A percentile compares a stretch with the other conserved stretches of the same genome.
Evolutionary conservation across 2,888 invertebrate genomes (phyloP).

Genomic region (Idaea aversata): DNA sequence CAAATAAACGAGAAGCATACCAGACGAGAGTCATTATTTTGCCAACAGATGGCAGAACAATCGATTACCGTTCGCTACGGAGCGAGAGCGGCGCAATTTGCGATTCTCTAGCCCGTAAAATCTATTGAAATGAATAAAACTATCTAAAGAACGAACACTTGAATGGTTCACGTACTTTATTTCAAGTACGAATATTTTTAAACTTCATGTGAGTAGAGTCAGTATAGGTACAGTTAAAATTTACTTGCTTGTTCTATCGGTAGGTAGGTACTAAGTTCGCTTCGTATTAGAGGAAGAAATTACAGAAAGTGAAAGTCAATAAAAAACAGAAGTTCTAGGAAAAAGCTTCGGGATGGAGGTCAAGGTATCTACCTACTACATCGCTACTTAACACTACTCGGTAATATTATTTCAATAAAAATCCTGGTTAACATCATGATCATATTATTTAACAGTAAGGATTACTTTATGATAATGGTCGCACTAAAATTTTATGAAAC

Average conservation of each 20-base stretch:
- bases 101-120: conserved; percentile 70
- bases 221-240: too few species aligned
- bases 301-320: too few species aligned
- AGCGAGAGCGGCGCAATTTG: conserved; percentile 72
- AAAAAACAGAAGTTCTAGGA: too few species aligned
- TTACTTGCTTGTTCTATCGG: too few species aligned
- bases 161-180: conserved; percentile 34
- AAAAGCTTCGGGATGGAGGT: too few species aligned
- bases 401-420: too few species aligned
- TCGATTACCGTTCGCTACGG: conserved; percentile 65
- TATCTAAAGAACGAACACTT: conserved; percentile 65
- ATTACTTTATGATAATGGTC: background rate
- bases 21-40: conserved; percentile 75
- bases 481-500: background rate
- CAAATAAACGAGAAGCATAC: conserved; percentile 63
- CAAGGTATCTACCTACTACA: too few species aligned
- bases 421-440: background rate
- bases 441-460: background rate
- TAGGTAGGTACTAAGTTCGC: too few species aligned
- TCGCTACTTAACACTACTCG: too few species aligned
- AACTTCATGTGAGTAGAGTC: background rate
- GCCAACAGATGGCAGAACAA: conserved; percentile 78
- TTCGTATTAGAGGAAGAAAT: too few species aligned
- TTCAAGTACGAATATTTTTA: background rate
- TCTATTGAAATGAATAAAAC: conserved; percentile 78